phyloP scores from a whole-genome alignment of 2,888 invertebrate species.

The Xestia ashworthii region DNA sequence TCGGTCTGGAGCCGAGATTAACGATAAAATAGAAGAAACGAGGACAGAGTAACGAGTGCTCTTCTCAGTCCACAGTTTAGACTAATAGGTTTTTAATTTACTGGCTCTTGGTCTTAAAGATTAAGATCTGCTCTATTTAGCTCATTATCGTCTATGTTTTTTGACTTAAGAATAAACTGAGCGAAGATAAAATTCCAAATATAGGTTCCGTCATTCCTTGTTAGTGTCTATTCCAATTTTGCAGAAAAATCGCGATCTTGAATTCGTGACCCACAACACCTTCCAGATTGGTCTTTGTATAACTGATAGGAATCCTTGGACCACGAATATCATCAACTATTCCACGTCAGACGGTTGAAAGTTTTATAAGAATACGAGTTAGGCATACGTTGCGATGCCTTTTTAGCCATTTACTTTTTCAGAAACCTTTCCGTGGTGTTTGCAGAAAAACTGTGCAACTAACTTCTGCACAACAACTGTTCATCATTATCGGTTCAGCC shows the following conservation, averaged over 20 bases:
- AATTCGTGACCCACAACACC: not conserved
- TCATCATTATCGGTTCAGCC: too few species aligned
- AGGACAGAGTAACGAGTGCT: constrained; percentile 23
- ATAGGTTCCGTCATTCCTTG: too few species aligned
- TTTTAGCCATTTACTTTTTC: too few species aligned
- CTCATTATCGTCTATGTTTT: not conserved
- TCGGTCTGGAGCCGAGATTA: constrained; percentile 6
- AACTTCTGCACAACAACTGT: too few species aligned
- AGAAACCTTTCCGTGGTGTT: too few species aligned
- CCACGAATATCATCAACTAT: not conserved
- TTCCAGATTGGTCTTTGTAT: not conserved
- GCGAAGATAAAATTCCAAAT: too few species aligned
- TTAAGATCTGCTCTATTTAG: constrained; percentile 1
- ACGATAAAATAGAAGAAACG: constrained; percentile 23
- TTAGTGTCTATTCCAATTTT: not conserved
- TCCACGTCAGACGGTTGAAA: not conserved
- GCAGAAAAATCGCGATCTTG: not conserved
- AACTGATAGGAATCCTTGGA: not conserved
- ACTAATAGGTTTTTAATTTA: constrained; percentile 59
- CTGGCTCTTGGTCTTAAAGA: constrained; percentile 2
- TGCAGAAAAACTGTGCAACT: too few species aligned
- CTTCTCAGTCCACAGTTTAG: constrained; percentile 18
- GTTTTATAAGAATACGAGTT: not conserved
- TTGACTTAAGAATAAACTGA: not conserved
- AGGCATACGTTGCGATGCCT: too few species aligned